phyloP scores from a whole-genome alignment of 2,888 invertebrate genomes.

The Teleiodes luculella region DNA sequence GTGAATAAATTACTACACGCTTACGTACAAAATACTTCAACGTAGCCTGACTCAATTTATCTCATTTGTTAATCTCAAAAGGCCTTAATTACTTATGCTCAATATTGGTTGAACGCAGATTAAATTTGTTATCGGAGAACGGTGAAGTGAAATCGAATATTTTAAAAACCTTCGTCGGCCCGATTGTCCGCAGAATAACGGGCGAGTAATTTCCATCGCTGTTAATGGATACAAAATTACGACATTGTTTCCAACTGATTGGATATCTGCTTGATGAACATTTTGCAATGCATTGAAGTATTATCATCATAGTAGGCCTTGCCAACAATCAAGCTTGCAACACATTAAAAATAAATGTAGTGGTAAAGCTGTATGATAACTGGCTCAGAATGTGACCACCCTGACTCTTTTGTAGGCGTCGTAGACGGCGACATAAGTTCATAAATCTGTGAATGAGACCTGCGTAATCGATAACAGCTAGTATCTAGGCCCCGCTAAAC shows the following conservation, averaged over 20 bases:
- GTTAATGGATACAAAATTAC: slow-evolving; percentile 42
- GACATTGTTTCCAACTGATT: slow-evolving; percentile 36
- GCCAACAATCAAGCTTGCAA: too few relatives aligned
- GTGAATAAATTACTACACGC: too few relatives aligned
- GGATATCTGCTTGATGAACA: slow-evolving; percentile 25
- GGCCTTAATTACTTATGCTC: background rate
- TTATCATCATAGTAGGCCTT: background rate
- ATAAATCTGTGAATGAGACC: too few relatives aligned
- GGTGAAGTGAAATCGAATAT: slow-evolving; percentile 25
- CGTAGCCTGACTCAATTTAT: too few relatives aligned
- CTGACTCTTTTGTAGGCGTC: too few relatives aligned
- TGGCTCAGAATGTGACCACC: too few relatives aligned
- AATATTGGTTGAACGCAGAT: background rate
- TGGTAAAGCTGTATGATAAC: too few relatives aligned
- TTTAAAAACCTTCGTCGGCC: slow-evolving; percentile 37
- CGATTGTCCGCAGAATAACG: slow-evolving; percentile 38
- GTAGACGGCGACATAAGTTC: too few relatives aligned
- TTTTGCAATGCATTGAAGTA: background rate
- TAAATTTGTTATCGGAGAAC: slow-evolving; percentile 7
- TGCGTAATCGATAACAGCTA: too few relatives aligned
- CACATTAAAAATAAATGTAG: too few relatives aligned
- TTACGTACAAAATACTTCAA: too few relatives aligned
- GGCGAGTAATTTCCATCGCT: slow-evolving; percentile 26
- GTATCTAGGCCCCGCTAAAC: too few relatives aligned
- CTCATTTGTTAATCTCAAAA: background rate